Conservation (phyloP, 2,113 vertebrate genomes). For the Todiramphus saurophagus region DNA sequence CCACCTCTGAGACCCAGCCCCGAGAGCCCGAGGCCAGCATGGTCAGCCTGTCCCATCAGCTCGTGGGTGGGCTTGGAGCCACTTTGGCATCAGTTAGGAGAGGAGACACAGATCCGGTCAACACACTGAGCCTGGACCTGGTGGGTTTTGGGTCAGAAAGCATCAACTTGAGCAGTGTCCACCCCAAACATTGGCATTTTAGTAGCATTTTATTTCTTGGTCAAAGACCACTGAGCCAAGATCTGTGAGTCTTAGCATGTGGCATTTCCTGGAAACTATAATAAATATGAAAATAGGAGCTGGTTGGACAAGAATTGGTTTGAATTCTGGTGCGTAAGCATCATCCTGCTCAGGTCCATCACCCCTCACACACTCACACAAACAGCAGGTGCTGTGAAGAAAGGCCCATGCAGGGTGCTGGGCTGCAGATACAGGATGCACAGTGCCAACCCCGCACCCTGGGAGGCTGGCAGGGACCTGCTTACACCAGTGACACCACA, state of each 20-base stretch:
- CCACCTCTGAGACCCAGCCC: not conserved
- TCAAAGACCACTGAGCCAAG: not conserved
- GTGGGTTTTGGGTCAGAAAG: not conserved
- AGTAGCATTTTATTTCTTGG: rapidly evolving
- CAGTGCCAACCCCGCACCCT: too few relatives aligned
- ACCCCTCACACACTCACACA: rapidly evolving
- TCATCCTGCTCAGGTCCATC: not conserved
- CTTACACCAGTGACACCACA: too few relatives aligned
- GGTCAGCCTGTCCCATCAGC: not conserved
- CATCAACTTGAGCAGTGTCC: rapidly evolving
- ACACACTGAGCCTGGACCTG: not conserved
- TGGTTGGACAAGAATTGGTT: rapidly evolving
- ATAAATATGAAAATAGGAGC: not conserved
- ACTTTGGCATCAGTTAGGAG: rapidly evolving
- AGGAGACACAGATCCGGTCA: rapidly evolving
- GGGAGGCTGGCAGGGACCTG: too few relatives aligned
- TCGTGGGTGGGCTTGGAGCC: rapidly evolving
- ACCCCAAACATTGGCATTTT: rapidly evolving
- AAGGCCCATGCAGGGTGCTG: not conserved
- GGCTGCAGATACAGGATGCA: too few relatives aligned
- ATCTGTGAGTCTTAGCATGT: not conserved
- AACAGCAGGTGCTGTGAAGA: not conserved
- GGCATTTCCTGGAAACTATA: not conserved
- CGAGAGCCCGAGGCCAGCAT: not conserved
- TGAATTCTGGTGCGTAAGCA: not conserved